A percentile compares a stretch with the other conserved stretches of the same genome.
These are phyloP conservation scores for Heliconius hermathena DNA, from an alignment of 1,140 invertebrate species.

Conservation along the genomic window DNA sequence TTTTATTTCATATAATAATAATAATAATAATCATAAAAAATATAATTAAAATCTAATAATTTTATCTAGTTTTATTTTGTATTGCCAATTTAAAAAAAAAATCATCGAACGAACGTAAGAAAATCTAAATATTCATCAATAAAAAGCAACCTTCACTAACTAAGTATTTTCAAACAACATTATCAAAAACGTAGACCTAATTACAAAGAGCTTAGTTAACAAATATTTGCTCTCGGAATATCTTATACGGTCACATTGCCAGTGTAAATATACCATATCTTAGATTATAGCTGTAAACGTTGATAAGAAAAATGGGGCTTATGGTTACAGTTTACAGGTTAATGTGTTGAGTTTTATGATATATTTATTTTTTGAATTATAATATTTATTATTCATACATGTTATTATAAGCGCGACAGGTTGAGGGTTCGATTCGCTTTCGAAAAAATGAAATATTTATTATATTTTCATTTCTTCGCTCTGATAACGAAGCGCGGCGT, in stretches of 20 bases:
- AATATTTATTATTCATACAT: background rate
- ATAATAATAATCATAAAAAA: background rate
- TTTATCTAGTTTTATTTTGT: background rate
- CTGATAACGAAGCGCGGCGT: no score
- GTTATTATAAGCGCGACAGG: no score
- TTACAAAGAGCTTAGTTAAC: constrained; percentile 38
- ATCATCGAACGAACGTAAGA: background rate
- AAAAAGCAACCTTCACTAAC: constrained; percentile 5
- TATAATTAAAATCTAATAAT: background rate
- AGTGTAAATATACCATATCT: constrained; percentile 64
- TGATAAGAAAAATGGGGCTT: constrained; percentile 61
- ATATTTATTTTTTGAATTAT: background rate
- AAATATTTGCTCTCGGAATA: constrained; percentile 51
- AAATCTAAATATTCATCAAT: background rate
- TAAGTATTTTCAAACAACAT: constrained; percentile 19
- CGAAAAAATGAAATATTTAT: no score
- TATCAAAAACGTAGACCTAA: constrained; percentile 28
- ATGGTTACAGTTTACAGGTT: constrained; percentile 42
- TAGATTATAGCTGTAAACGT: constrained; percentile 68
- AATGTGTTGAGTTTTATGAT: constrained; percentile 3
- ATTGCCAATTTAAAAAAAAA: background rate
- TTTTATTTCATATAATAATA: background rate
- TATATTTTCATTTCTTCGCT: no score
- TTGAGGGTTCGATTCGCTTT: no score
- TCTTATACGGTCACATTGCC: constrained; percentile 58